Evolutionary conservation across 1,140 invertebrate species (phyloP), one percentile per base, ranked within the genome.

Genomic region (Diabrotica undecimpunctata): DNA sequence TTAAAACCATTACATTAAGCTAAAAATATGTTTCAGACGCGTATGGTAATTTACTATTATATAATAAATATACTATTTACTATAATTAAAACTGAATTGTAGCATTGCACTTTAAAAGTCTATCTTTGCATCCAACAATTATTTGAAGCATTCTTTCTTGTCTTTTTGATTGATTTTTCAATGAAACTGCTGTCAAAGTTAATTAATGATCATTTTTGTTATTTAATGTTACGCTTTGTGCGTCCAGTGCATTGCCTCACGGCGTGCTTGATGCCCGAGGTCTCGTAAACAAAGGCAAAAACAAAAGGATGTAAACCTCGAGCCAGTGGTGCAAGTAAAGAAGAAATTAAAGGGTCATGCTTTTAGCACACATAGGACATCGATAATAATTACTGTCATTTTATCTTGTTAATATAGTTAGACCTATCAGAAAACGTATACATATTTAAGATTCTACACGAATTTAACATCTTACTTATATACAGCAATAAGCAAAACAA

Each of bases 271-370:
- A 46, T 46, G 41, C 41, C 41, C n/a, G 41, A 46, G 41, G 41
- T 46, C 41, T 46, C 41, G 41, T 46, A 46, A 46, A 46, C 41
- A 46, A 46, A 46, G 41, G 41, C 41, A 10, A 46, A 46, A 46
- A 46, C 41, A 46, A 46, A 46, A 46, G 41, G 41, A 46, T 46
- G n/a, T 46, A 46, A n/a, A 46, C 41, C n/a, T 46, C 41, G 41
- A n/a, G 41, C n/a, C 41, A 46, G 41, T 46, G 41, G 41, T 46
- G 41, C 41, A 46, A 46, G 41, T 46, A 46, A 46, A 46, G n/a
- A n/a, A n/a, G 41, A 46, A 10, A 46, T 46, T n/a, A 46, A 8
- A 46, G 41, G 41, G n/a, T 25, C 25, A 25, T 25, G 25, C 25
- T 25, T 25, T 25, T 25, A 25, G 25, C 25, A 4, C 25, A 25